These are phyloP conservation scores for Cyclargus thomasi DNA, from an alignment of 1,140 invertebrate species.

Conservation along the genomic window DNA sequence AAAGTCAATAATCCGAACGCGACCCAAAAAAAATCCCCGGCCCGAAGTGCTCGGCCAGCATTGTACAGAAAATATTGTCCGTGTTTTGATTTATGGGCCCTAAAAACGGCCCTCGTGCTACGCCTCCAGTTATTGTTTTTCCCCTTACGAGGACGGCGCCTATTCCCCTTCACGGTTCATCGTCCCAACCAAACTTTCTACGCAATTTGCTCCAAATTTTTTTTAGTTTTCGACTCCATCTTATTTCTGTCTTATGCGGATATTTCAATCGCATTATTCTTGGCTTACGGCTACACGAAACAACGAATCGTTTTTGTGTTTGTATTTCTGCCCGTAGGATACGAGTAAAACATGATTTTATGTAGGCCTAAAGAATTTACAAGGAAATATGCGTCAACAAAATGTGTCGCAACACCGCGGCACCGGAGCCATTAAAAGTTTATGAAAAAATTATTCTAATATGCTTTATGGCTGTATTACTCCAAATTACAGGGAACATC, in stretches of 20 bases:
- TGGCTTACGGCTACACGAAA: background rate
- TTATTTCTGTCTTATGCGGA: constrained; percentile 3
- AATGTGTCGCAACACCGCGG: background rate
- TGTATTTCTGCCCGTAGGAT: too few species aligned
- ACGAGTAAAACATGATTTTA: too few species aligned
- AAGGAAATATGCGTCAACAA: background rate
- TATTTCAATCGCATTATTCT: constrained; percentile 5
- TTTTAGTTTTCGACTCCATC: background rate
- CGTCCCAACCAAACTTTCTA: constrained; percentile 47
- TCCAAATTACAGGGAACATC: background rate
- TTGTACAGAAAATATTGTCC: constrained; percentile 63
- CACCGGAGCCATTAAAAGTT: background rate
- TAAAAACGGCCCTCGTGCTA: constrained; percentile 62
- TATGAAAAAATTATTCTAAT: constrained; percentile 1
- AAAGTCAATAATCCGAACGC: constrained; percentile 67
- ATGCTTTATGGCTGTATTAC: background rate
- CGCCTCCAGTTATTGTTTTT: constrained; percentile 68
- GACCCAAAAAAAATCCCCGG: constrained; percentile 57
- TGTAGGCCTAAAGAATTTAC: background rate
- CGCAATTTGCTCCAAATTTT: constrained; percentile 47
- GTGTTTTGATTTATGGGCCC: constrained; percentile 69
- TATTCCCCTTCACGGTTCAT: constrained; percentile 50
- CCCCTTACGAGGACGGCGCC: constrained; percentile 65
- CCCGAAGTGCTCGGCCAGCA: constrained; percentile 51
- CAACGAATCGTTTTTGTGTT: background rate